Base-by-base conservation (phyloP, 92 coral and sea anemone genomes). In the Siderastrea radians region DNA sequence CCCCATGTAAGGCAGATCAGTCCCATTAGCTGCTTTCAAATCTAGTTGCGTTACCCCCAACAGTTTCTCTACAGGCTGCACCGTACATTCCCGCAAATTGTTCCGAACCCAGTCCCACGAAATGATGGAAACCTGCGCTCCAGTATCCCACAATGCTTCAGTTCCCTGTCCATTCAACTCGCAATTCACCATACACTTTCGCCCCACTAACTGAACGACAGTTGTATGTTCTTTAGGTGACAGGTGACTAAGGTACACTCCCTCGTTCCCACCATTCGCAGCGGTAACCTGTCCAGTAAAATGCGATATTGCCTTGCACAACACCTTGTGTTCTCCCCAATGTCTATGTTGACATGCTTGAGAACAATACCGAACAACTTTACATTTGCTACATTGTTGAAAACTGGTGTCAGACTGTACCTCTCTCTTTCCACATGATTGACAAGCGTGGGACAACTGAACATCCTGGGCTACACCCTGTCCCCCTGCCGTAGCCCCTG, bases 51-150 rank as follows among this genome's bases (percentile, higher is more conserved):
- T 79, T 71, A 78, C 53, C 5, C 96, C 89, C 38, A 88, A 65
- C 54, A 91, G 74, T 52, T 81, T 86, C 26, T 86, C 80, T 6
- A 94, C 74, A 12, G 76, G 80, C 43, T 84, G 89, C 50, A 86
- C 11, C 7, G 67, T 63, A 74, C 80, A 43, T 14, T 68, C 80
- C 6, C 92, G 88, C 57, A 87, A 19, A 58, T 84, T 61, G 38
- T 49, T 43, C 69, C 14, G 4, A 17, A 87, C 79, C 94, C 94
- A 93, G 4, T 63, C 72, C 5, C 17, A 47, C 17, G 86, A 81
- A 11, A 87, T 53, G 44, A 93, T 84, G 5, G 96, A 93, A 62
- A 90, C 93, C 72, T 93, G 96, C 45, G 94, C 96, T 48, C 96
- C 93, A 3, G 90, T 90, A 64, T 79, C 92, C 87, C 96, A 90